Percentiles rank a stretch among this genome's conserved stretches.
These are phyloP conservation scores for Megaceryle maxima DNA, from an alignment of 2,113 vertebrate genomes.

Conservation along the genomic window DNA sequence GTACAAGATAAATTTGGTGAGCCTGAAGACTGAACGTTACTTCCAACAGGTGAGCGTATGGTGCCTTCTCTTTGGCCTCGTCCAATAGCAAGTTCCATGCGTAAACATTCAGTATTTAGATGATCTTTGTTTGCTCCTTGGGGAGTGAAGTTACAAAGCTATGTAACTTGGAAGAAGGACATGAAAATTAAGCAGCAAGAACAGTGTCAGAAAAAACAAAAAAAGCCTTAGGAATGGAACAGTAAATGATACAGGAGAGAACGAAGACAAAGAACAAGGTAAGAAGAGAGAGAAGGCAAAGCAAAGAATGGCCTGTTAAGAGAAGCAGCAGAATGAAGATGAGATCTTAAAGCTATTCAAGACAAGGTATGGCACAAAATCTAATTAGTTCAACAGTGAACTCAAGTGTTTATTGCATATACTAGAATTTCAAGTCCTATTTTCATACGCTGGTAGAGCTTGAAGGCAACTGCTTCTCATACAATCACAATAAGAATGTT, in stretches of 20 bases:
- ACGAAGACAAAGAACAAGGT: neutral
- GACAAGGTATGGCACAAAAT: neutral
- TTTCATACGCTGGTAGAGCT: neutral
- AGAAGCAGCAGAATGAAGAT: neutral
- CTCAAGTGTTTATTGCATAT: neutral
- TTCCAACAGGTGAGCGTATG: neutral
- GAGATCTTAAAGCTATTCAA: neutral
- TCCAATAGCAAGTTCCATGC: neutral
- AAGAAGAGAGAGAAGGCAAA: neutral
- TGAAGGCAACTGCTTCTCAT: neutral
- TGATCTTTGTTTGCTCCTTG: neutral
- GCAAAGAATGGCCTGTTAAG: neutral
- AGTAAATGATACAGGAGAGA: neutral
- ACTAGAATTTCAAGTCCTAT: neutral
- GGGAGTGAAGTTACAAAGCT: neutral
- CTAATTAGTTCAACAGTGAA: neutral
- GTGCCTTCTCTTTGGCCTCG: neutral
- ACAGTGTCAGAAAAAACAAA: neutral
- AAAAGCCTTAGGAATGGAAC: neutral
- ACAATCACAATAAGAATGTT: neutral
- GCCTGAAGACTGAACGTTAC: neutral
- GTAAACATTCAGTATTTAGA: neutral
- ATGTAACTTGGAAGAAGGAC: neutral
- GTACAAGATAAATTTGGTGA: neutral
- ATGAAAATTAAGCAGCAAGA: neutral